These are phyloP conservation scores for Cephus spinipes DNA, from an alignment of 2,888 invertebrate species.

Conservation along the genomic window DNA sequence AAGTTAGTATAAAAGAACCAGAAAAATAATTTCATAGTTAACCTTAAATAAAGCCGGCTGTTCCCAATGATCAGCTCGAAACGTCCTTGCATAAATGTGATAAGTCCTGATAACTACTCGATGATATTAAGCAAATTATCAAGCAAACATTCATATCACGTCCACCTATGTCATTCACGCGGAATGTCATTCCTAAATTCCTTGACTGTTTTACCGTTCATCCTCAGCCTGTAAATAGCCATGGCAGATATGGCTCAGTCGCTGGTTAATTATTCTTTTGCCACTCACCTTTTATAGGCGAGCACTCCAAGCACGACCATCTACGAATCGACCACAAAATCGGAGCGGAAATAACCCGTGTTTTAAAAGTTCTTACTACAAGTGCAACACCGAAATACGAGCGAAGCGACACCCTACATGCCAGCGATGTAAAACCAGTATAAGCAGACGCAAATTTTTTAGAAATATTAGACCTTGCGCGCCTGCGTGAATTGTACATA, in stretches of 20 bases:
- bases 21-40: background rate
- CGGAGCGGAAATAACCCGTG: background rate
- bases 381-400: background rate
- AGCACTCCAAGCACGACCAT: background rate
- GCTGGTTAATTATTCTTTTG: background rate
- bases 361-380: background rate
- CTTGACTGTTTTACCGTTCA: constrained; percentile 9
- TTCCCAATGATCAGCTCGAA: background rate
- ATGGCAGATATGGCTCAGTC: background rate
- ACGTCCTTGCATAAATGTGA: background rate
- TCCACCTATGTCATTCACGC: constrained; percentile 27
- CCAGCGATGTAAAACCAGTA: background rate
- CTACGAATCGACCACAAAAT: background rate
- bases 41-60: background rate
- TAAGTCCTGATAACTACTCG: background rate
- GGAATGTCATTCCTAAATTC: constrained; percentile 43
- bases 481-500: background rate
- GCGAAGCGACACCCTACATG: background rate
- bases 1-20: background rate
- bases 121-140: background rate
- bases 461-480: background rate
- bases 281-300: background rate
- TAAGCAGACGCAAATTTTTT: background rate
- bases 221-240: constrained; percentile 1
- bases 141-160: constrained; percentile 12